Base-by-base conservation (phyloP, 2,888 invertebrate species). In the Bellardia bayeri region DNA sequence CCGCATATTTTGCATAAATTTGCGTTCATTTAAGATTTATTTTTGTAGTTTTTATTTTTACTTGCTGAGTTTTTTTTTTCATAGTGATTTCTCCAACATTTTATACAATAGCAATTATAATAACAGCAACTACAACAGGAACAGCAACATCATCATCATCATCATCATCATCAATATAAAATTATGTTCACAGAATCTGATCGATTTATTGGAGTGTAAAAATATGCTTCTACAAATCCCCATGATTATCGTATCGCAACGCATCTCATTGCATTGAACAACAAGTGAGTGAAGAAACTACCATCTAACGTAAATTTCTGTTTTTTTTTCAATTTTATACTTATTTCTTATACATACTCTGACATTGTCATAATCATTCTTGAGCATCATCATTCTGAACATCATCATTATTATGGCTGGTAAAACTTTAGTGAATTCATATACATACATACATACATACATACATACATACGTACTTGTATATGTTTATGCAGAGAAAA, bases 191-290 rank as follows among this genome's bases (percentile, higher is more conserved):
- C 9, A 56, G 16, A 76, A 71, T 71, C 69, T 63, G 54, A 54
- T 51, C 63, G 69, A 71, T 83, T 61, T 71, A 64, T 71, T 76
- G 63, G 37, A 64, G 76, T 64, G 69, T 71, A 45, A 83, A 81
- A 64, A 76, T 63, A 45, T 82, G 63, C 61, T 54, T 30, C n/a
- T 30, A 45, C 30, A 72, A 81, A 74, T 80, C 61, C 30, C 51
- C 16, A 66, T 58, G 74, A 74, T 66, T 56, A 82, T 66, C 33
- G 42, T 40, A 66, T n/a, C 7, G 9, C 11, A 45, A 33, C 3
- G 40, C 23, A 66, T 23, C 7, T 14, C n/a, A 45, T 42, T 2
- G 40, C 23, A 66, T 40, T 51, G 11, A 45, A 45, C 45, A 45
- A 45, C 45, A 45, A 45, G 45, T 45, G 45, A 3, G 11, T 45